Percentiles rank a stretch among this genome's conserved stretches.
These are phyloP conservation scores for Tachysurus vachellii DNA, from an alignment of 2,113 vertebrate species.

Conservation along the genomic window DNA sequence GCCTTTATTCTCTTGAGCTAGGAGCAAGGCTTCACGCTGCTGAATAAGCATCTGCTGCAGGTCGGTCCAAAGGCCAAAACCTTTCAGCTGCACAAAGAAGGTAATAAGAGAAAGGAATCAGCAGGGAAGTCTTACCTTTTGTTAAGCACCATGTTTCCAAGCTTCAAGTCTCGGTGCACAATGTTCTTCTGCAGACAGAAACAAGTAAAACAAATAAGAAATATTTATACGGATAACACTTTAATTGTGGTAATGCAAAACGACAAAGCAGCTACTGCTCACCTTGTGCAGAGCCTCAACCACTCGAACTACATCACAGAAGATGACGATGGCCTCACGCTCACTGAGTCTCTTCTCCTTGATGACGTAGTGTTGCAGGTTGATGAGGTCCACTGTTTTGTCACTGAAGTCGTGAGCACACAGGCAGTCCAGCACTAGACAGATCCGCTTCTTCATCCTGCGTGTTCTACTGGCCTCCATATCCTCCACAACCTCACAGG, in stretches of 20 bases:
- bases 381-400: slow-evolving; percentile 96
- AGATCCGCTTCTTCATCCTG: slow-evolving; percentile 96
- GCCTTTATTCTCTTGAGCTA: slow-evolving; percentile 47
- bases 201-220: neutral
- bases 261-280: neutral
- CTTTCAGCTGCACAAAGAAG: slow-evolving; percentile 19
- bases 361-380: slow-evolving; percentile 98
- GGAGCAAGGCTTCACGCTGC: slow-evolving; percentile 17
- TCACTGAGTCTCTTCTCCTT: slow-evolving; percentile 96
- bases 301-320: slow-evolving; percentile 96
- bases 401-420: slow-evolving; percentile 97
- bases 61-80: neutral
- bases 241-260: neutral
- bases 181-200: slow-evolving; percentile 89
- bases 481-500: slow-evolving; percentile 91
- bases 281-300: slow-evolving; percentile 98
- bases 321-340: slow-evolving; percentile 94
- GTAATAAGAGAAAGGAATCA: neutral
- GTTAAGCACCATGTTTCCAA: slow-evolving; percentile 99
- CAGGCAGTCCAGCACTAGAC: slow-evolving; percentile 95
- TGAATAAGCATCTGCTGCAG: neutral
- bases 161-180: slow-evolving; percentile 98
- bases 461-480: slow-evolving; percentile 84
- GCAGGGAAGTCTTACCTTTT: slow-evolving; percentile 82
- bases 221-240: neutral